phyloP scores from a whole-genome alignment of 2,113 vertebrate species.

The Ursus arctos region DNA sequence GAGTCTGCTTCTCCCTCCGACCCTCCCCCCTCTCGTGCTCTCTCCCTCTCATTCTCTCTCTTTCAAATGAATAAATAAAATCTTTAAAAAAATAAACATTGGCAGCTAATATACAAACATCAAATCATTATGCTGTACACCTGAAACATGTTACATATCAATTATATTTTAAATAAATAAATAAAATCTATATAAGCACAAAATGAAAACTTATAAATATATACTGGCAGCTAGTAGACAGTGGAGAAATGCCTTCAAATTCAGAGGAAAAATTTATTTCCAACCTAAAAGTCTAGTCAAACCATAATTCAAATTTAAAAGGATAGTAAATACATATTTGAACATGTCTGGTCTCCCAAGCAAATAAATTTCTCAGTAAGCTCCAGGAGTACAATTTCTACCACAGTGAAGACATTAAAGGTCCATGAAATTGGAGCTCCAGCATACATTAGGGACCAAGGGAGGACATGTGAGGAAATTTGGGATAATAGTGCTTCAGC shows the following conservation, averaged over 20 bases:
- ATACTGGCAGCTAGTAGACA: neutral
- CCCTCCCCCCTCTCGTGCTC: no score
- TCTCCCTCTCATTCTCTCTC: no score
- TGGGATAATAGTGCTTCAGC: neutral
- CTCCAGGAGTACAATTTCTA: neutral
- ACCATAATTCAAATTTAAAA: neutral
- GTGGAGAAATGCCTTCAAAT: neutral
- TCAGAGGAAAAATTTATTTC: neutral
- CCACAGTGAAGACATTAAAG: neutral
- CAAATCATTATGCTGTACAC: no score
- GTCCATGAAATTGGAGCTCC: neutral
- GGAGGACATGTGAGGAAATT: neutral
- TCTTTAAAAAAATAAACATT: neutral
- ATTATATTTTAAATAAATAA: no score
- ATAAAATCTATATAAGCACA: neutral
- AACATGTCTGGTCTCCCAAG: neutral
- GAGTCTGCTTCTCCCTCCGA: no score
- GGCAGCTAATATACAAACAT: no score
- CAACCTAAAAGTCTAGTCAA: neutral
- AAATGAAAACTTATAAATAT: neutral
- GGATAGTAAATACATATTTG: neutral
- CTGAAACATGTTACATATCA: no score
- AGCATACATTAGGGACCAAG: neutral
- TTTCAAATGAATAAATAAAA: no score
- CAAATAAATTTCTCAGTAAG: neutral